A percentile compares a stretch with the other conserved stretches of the same genome.
phyloP scores from a whole-genome alignment of 2,113 vertebrate species.

The Hippocampus comes region DNA sequence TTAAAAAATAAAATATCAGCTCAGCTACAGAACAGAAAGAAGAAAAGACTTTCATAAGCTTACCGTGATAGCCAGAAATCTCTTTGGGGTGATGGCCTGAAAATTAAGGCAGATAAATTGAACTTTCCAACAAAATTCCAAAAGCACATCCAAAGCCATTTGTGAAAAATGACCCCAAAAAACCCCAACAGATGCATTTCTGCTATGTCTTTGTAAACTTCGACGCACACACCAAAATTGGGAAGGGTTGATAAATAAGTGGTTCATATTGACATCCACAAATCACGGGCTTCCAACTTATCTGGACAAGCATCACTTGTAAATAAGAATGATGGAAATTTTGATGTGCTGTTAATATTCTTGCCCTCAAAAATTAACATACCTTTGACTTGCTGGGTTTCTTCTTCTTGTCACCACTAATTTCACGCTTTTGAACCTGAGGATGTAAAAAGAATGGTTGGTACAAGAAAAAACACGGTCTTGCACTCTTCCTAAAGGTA shows the following conservation, averaged over 20 bases:
- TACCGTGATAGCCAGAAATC: constrained; percentile 89
- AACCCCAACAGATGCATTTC: not conserved
- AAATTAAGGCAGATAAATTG: not conserved
- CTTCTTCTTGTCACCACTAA: constrained; percentile 84
- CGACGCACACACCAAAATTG: not conserved
- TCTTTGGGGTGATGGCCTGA: constrained; percentile 93
- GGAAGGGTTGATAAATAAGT: not conserved
- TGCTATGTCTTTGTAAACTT: not conserved
- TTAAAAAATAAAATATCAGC: not conserved
- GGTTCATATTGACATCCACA: constrained; percentile 35
- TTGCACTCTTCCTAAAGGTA: too few species aligned
- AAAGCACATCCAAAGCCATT: too few species aligned
- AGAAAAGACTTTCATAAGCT: constrained; percentile 50
- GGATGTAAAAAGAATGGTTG: not conserved
- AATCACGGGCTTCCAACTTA: constrained; percentile 41
- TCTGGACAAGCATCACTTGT: constrained; percentile 39
- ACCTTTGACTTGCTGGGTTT: constrained; percentile 92
- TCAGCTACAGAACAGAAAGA: not conserved
- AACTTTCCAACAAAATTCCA: not conserved
- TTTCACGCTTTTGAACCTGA: constrained; percentile 86
- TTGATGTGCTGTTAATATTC: accelerated
- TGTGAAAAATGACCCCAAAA: not conserved
- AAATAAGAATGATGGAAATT: not conserved
- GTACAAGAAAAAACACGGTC: too few species aligned
- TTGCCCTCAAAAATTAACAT: constrained; percentile 15